Percentiles rank a stretch among this genome's conserved stretches.
phyloP scores from a whole-genome alignment of 64 coral and sea anemone species.

The Dendronephthya gigantea region DNA sequence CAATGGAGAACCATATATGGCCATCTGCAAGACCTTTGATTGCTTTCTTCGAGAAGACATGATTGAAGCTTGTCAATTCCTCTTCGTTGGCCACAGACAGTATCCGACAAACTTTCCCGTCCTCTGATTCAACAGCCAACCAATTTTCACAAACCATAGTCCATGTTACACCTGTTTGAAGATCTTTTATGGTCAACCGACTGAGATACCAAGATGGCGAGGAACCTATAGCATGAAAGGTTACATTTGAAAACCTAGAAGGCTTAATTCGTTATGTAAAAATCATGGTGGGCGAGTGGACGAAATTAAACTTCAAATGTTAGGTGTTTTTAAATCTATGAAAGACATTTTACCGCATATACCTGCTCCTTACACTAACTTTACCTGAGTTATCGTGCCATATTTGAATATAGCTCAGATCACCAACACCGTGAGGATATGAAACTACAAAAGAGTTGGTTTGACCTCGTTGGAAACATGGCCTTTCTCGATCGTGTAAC shows the following conservation, averaged over 20 bases:
- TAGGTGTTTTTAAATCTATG: no score
- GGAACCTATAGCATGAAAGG: background rate
- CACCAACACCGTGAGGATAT: constrained; percentile 36
- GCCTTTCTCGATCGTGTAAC: constrained; percentile 53
- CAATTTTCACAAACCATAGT: constrained; percentile 78
- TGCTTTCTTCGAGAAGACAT: constrained; percentile 48
- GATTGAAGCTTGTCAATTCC: constrained; percentile 77
- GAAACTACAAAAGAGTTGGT: constrained; percentile 65
- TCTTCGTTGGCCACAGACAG: constrained; percentile 54
- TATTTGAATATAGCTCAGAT: constrained; percentile 51
- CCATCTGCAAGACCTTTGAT: constrained; percentile 32
- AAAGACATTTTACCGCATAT: no score
- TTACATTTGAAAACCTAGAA: background rate
- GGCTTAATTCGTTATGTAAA: no score
- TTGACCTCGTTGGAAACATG: constrained; percentile 65
- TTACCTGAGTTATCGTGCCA: constrained; percentile 94
- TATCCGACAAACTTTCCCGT: constrained; percentile 45
- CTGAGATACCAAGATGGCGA: constrained; percentile 23
- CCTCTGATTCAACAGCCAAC: constrained; percentile 41
- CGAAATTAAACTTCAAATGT: no score
- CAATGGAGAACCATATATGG: no score
- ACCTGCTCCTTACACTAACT: no score
- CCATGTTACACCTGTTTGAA: constrained; percentile 42
- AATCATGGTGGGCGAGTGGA: no score
- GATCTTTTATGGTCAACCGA: constrained; percentile 55